Evolutionary conservation across 37 sponge, comb jelly and placozoan species (phyloP).

Genomic region (Ephydatia muelleri): DNA sequence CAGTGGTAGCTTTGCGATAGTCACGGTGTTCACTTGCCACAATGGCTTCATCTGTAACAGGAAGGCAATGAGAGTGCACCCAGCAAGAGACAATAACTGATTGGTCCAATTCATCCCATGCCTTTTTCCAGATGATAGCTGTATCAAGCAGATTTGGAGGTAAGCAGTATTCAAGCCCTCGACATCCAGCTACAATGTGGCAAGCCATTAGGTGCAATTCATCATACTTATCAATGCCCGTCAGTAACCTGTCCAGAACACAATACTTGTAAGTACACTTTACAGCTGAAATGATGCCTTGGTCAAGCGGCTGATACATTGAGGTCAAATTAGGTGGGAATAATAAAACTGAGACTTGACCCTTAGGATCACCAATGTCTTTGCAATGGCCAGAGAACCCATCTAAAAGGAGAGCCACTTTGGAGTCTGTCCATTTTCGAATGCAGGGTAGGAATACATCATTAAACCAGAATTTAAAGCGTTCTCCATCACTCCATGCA

Average conservation of each 20-base stretch:
- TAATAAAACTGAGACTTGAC: neutral
- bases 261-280: slow-evolving; percentile 13
- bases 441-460: slow-evolving; percentile 10
- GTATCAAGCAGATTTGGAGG: too few relatives aligned
- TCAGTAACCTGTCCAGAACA: neutral
- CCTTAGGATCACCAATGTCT: slow-evolving; percentile 10
- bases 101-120: too few relatives aligned
- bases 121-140: too few relatives aligned
- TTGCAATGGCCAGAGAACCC: slow-evolving; percentile 7
- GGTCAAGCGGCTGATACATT: slow-evolving; percentile 8
- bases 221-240: too few relatives aligned
- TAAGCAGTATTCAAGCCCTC: too few relatives aligned
- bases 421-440: slow-evolving; percentile 15
- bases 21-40: too few relatives aligned
- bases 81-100: too few relatives aligned
- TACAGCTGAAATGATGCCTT: slow-evolving; percentile 14
- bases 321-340: slow-evolving; percentile 4
- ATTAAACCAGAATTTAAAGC: slow-evolving; percentile 11
- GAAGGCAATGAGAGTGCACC: too few relatives aligned
- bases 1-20: too few relatives aligned
- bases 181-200: too few relatives aligned
- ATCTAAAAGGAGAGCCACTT: slow-evolving; percentile 11
- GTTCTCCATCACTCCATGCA: slow-evolving; percentile 14
- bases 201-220: too few relatives aligned
- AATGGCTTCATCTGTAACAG: too few relatives aligned